Evolutionary conservation across 2,888 invertebrate species (phyloP).

Genomic region (Tipula lateralis): DNA sequence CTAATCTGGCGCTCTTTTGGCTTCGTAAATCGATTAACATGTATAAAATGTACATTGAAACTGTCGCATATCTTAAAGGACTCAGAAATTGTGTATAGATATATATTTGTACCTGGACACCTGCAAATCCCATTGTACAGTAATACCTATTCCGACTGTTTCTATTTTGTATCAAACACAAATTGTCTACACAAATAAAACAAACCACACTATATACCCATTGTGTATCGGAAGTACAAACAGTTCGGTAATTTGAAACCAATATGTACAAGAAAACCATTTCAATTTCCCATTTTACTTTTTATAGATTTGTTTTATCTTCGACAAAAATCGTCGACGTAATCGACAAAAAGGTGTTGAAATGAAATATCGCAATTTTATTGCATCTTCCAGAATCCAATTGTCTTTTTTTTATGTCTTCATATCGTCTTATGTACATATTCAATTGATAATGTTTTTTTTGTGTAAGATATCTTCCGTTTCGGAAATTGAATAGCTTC

Average conservation of each 20-base stretch:
- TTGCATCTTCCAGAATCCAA: neutral
- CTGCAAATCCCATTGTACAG: neutral
- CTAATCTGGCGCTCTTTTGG: too few relatives aligned
- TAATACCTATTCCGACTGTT: neutral
- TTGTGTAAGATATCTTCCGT: neutral
- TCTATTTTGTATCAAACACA: neutral
- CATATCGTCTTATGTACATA: neutral
- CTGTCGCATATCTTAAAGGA: too few relatives aligned
- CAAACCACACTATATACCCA: neutral
- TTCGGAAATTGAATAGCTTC: neutral
- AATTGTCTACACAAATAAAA: neutral
- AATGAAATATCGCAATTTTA: conserved; percentile 6
- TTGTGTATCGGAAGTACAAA: neutral
- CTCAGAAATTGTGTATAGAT: too few relatives aligned
- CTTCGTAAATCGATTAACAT: too few relatives aligned
- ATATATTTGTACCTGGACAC: neutral
- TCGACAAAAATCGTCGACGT: too few relatives aligned
- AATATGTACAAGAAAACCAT: neutral
- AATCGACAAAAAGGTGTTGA: conserved; percentile 9
- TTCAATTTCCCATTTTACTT: conserved; percentile 3
- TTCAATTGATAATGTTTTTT: neutral
- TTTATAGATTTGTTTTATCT: neutral
- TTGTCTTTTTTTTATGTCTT: neutral
- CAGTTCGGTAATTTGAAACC: neutral
- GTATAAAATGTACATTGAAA: too few relatives aligned